Base-by-base conservation (phyloP, 92 coral and sea anemone species). In the Epizoanthus illoricatus region DNA sequence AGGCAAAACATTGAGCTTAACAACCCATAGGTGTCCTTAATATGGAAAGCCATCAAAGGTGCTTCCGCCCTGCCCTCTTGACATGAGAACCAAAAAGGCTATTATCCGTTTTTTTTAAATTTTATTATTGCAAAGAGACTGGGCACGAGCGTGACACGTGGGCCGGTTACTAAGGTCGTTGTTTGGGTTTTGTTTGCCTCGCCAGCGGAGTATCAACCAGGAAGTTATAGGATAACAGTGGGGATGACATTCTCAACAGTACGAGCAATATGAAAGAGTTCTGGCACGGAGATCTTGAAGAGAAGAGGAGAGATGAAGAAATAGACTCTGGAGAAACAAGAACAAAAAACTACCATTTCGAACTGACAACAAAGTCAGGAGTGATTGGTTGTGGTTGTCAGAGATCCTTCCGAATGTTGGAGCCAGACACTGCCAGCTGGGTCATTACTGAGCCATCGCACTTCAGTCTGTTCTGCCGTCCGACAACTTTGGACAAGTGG, bases 401-500 rank as follows among this genome's bases (percentile, higher is more conserved):
- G 15, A 56, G 82, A 40, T 17, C 21, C 65, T 7, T 78, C 43
- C 21, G 19, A 43, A 78, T 78, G 70, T 23, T 12, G 5, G 62
- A 63, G 16, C 82, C 82, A 45, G 82, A 63, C 3, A 17, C 60
- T 2, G 71, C 59, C 59, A 43, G 60, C 45, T 78, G 82, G 82
- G 17, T 63, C 28, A 61, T 78, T 7, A 0, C 67, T 43, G 42
- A 78, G 16, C 59, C 82, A 57, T 19, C 39, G 39, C 24, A 13
- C 54, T 43, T 15, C 60, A 63, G 9, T 42, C 20, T 68, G 52
- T 41, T 63, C 13, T 78, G 82, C 61, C 82, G 82, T 8, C 82
- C 82, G 21, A 20, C 19, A 4, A 62, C 71, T 6, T 42, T 78
- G 13, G 82, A 78, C 71, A 78, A 62, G 65, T 78, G 82, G 82